Percentiles rank a stretch among this genome's conserved stretches.
Evolutionary conservation across 1,140 invertebrate species (phyloP).

Genomic region (Halotydeus destructor): DNA sequence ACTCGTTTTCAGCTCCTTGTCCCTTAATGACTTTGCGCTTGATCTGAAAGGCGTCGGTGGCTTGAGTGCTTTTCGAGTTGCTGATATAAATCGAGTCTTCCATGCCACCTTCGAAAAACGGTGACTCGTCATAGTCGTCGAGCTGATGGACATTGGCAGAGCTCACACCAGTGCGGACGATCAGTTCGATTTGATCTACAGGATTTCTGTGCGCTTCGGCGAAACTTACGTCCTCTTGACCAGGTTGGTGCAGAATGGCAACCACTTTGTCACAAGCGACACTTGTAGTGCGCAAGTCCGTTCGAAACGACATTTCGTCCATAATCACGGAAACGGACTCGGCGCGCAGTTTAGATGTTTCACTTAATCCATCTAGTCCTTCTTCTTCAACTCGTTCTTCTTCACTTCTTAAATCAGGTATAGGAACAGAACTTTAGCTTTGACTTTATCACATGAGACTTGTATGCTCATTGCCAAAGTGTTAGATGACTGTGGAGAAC

Average conservation of each 20-base stretch:
- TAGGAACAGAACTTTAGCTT: conserved; percentile 9
- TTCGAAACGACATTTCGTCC: conserved; percentile 1
- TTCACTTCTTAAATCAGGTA: conserved; percentile 10
- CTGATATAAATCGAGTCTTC: conserved; percentile 13
- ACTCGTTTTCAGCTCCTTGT: conserved; percentile 8
- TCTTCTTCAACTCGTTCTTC: no score
- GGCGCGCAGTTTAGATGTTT: neutral
- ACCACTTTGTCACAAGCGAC: neutral
- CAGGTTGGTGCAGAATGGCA: neutral
- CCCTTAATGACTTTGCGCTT: conserved; percentile 8
- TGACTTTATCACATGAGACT: conserved; percentile 3
- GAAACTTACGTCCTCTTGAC: neutral
- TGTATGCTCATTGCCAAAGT: conserved; percentile 4
- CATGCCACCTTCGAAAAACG: conserved; percentile 6
- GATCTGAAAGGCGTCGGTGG: conserved; percentile 9
- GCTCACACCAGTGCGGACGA: neutral
- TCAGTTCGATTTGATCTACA: neutral
- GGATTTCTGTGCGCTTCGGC: neutral
- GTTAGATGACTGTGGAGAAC: neutral
- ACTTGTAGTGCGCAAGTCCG: neutral
- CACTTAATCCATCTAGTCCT: conserved; percentile 4
- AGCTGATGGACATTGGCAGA: neutral
- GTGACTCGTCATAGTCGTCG: neutral
- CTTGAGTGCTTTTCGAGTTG: neutral
- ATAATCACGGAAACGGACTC: conserved; percentile 4